These are phyloP conservation scores for Mustela lutreola DNA, from an alignment of 2,113 vertebrate genomes.

Conservation along the genomic window DNA sequence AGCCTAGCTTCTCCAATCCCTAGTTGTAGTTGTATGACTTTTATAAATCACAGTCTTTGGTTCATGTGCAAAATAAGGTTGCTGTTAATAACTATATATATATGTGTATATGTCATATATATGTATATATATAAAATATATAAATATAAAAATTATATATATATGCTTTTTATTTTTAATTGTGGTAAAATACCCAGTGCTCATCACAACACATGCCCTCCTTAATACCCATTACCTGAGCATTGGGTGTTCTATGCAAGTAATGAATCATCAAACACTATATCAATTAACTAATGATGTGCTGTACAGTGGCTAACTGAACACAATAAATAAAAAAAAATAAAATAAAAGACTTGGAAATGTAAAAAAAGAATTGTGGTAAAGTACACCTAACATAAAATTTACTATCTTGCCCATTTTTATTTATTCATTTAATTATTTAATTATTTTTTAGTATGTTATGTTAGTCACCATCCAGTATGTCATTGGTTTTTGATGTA, in stretches of 20 bases:
- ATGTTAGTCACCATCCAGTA: no score
- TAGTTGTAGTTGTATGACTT: neutral
- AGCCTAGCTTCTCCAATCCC: neutral
- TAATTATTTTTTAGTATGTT: no score
- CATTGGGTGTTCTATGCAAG: no score
- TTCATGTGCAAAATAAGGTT: neutral
- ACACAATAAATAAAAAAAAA: no score
- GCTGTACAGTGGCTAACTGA: no score
- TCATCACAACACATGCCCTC: no score
- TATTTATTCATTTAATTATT: no score
- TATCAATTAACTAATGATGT: no score
- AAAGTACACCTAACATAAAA: neutral
- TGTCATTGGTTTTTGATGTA: no score
- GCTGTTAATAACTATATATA: neutral
- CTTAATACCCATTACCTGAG: no score
- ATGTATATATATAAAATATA: neutral
- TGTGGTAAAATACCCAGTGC: neutral
- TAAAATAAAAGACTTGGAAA: no score
- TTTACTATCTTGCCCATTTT: neutral
- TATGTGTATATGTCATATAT: neutral
- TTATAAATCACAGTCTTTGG: neutral
- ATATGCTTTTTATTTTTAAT: neutral
- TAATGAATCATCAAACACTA: no score
- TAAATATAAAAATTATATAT: neutral
- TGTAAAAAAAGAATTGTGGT: neutral